A percentile compares a stretch with the other conserved stretches of the same genome.
Evolutionary conservation across 2,888 invertebrate genomes (phyloP).

Genomic region (Dusona sp.): DNA sequence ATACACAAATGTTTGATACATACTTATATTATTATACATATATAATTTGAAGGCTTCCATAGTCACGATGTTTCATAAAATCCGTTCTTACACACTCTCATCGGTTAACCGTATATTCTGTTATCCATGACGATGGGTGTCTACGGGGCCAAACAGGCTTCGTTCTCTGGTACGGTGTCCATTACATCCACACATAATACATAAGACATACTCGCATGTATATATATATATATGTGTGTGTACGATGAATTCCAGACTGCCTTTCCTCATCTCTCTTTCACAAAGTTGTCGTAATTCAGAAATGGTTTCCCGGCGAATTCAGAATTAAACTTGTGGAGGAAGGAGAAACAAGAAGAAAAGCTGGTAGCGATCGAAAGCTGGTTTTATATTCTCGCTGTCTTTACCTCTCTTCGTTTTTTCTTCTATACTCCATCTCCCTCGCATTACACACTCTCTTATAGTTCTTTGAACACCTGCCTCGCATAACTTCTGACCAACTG

Average conservation of each 20-base stretch:
- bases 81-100: slow-evolving; percentile 56
- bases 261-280: slow-evolving; percentile 8
- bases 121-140: background rate
- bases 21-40: slow-evolving; percentile 28
- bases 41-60: slow-evolving; percentile 42
- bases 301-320: slow-evolving; percentile 20
- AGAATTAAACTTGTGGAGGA: background rate
- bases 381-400: slow-evolving; percentile 35
- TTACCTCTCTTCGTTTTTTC: background rate
- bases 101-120: slow-evolving; percentile 29
- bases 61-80: slow-evolving; percentile 66
- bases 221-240: no score
- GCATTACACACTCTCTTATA: slow-evolving; percentile 34
- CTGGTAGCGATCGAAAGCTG: slow-evolving; percentile 29
- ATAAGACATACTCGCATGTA: background rate
- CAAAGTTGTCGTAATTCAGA: slow-evolving; percentile 40
- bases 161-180: slow-evolving; percentile 36
- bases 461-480: slow-evolving; percentile 62
- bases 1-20: background rate
- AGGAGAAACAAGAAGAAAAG: slow-evolving; percentile 29
- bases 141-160: slow-evolving; percentile 48
- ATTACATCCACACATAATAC: slow-evolving; percentile 28
- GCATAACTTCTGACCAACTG: slow-evolving; percentile 48
- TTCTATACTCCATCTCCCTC: background rate
- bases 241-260: slow-evolving; percentile 6